These are phyloP conservation scores for Orbicella faveolata DNA, from an alignment of 64 coral and sea anemone species.

Conservation along the genomic window DNA sequence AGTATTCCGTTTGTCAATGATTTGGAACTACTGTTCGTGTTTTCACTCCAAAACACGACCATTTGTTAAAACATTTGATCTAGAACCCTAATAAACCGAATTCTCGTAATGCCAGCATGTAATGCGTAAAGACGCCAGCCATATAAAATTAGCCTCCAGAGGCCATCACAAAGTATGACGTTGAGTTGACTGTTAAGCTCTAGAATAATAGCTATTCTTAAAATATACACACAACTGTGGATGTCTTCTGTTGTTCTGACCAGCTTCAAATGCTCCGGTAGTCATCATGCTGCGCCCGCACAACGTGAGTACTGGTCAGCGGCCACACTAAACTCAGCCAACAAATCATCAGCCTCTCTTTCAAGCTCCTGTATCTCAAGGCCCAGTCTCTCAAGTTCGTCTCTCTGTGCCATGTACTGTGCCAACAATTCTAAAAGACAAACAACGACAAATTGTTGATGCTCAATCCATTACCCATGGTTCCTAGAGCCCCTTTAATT, in stretches of 20 bases:
- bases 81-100: no score
- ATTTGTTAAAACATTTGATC: no score
- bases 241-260: not conserved
- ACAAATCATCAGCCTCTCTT: constrained; percentile 25
- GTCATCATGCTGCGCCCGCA: constrained; percentile 36
- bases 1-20: no score
- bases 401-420: constrained; percentile 34
- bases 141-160: not conserved
- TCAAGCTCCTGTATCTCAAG: constrained; percentile 20
- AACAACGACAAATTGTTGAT: not conserved
- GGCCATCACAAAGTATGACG: not conserved
- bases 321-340: constrained; percentile 29
- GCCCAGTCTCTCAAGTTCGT: constrained; percentile 45
- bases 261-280: not conserved
- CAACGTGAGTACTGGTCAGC: constrained; percentile 48
- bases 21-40: no score
- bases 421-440: constrained; percentile 44
- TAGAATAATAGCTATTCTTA: not conserved
- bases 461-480: no score
- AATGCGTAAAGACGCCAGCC: no score
- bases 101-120: no score
- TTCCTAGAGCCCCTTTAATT: no score
- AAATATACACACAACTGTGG: not conserved
- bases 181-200: not conserved
- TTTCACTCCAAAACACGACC: no score